phyloP scores from a whole-genome alignment of 2,888 invertebrate genomes.

The Panzeria rudis region DNA sequence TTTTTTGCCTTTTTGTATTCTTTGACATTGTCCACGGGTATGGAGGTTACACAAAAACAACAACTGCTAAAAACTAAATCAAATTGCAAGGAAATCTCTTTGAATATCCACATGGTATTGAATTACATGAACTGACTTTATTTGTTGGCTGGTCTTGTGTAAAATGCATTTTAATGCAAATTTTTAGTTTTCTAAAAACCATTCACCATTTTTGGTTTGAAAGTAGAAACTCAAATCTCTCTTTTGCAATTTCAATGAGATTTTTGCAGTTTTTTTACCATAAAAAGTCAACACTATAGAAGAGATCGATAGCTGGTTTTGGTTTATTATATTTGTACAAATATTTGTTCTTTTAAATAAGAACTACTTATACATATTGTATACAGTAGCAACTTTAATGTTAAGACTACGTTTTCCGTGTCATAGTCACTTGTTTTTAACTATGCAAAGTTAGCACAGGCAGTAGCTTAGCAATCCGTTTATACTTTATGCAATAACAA shows the following conservation, averaged over 20 bases:
- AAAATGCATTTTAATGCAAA: slow-evolving; percentile 41
- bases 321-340: background rate
- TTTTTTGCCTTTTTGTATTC: slow-evolving; percentile 30
- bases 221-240: slow-evolving; percentile 31
- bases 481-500: no score
- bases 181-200: background rate
- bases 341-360: background rate
- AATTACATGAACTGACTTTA: slow-evolving; percentile 26
- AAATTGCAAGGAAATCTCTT: slow-evolving; percentile 25
- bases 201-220: slow-evolving; percentile 36
- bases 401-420: background rate
- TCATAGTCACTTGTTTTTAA: no score
- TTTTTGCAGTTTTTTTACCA: slow-evolving; percentile 38
- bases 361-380: background rate
- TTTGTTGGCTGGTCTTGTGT: background rate
- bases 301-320: background rate
- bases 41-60: slow-evolving; percentile 54
- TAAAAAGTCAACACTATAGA: slow-evolving; percentile 24
- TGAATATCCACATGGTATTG: slow-evolving; percentile 35
- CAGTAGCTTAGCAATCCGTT: no score
- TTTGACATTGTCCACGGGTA: slow-evolving; percentile 66
- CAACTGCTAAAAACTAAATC: background rate
- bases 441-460: no score
- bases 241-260: slow-evolving; percentile 59
- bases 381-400: background rate